Evolutionary conservation across 2,888 invertebrate species (phyloP), one percentile per base, ranked within the genome.

Genomic region (Prionchulus punctatus): DNA sequence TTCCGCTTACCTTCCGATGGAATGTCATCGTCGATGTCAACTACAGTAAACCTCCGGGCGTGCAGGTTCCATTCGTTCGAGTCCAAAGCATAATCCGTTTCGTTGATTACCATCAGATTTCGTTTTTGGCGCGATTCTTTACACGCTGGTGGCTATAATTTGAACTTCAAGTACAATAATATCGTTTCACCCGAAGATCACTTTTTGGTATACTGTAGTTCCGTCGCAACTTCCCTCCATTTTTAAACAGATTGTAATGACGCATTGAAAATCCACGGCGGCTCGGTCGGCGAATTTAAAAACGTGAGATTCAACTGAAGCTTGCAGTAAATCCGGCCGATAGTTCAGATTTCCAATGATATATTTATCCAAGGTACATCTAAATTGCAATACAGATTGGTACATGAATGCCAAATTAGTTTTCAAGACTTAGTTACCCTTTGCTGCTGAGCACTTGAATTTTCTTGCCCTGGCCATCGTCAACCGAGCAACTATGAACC

Each of bases 401-500:
- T n/a, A n/a, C n/a, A n/a, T n/a, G n/a, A n/a, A n/a, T n/a, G n/a
- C n/a, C n/a, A n/a, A n/a, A n/a, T n/a, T n/a, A n/a, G n/a, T n/a
- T 12, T 45, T 4, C 12, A 21, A 4, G 36, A 7, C 36, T 18
- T 12, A 36, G 51, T 3, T 45, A 65, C 64, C 67, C 68, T 54
- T 60, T 49, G 1, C 61, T 59, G 55, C 69, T 66, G 30, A 68
- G 58, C 1, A 68, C 62, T 47, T 58, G 52, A n/a, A 62, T 63
- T 30, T 60, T 56, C 23, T 63, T 61, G 3, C 65, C 65, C n/a
- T 61, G 59, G 7, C 66, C 68, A 51, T 67, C 67, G 50, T 66
- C 65, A 15, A 66, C 65, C 51, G 57, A 65, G 56, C 68, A 68
- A 42, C 63, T 62, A 53, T 67, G 67, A 1, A 68, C 67, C 12